Conservation (phyloP, 2,797 vertebrate species). For the Perodicticus potto region DNA sequence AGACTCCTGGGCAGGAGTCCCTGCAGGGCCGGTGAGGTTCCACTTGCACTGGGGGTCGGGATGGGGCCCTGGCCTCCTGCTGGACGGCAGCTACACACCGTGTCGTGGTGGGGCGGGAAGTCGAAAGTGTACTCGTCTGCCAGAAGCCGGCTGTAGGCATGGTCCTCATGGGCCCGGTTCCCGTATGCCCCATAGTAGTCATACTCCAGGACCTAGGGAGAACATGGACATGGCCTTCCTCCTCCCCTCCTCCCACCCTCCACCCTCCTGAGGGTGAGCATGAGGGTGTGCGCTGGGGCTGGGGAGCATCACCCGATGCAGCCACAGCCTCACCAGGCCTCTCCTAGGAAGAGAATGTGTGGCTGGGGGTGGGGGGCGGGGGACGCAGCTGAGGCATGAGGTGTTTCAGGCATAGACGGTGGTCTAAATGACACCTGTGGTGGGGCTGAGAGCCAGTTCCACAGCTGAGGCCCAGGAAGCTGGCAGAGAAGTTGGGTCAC, state of each 20-base stretch:
- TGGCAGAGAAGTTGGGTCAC: rapidly evolving
- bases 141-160: constrained; percentile 91
- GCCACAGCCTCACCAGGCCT: no score
- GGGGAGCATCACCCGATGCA: rapidly evolving
- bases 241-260: no score
- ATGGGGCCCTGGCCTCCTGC: neutral
- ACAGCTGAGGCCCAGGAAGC: rapidly evolving
- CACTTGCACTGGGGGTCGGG: rapidly evolving
- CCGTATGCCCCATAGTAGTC: constrained; percentile 95
- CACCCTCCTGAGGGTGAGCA: neutral
- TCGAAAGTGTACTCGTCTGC: constrained; percentile 94
- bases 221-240: rapidly evolving
- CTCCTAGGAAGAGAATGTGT: rapidly evolving
- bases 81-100: constrained; percentile 86
- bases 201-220: constrained; percentile 91
- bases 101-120: constrained; percentile 95
- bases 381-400: rapidly evolving
- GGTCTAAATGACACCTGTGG: rapidly evolving
- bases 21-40: rapidly evolving
- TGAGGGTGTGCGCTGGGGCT: neutral
- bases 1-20: neutral
- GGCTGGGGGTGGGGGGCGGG: neutral
- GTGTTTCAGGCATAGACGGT: rapidly evolving
- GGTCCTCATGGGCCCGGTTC: constrained; percentile 85
- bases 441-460: neutral